Percentiles rank a stretch among this genome's conserved stretches.
Conservation (phyloP, 2,113 vertebrate species). For the Albula goreensis region DNA sequence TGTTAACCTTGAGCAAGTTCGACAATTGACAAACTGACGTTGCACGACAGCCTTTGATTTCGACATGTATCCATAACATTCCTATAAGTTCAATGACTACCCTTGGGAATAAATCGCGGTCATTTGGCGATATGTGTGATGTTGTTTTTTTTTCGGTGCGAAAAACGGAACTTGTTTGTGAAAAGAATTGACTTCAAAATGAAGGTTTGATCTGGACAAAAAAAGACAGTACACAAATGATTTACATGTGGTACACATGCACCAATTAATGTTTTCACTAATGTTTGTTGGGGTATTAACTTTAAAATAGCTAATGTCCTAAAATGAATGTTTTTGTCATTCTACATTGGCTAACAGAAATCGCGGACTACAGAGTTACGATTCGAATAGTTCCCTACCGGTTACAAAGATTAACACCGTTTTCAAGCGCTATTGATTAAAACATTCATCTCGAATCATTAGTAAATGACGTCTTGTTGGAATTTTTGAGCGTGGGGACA, state of each 20-base stretch:
- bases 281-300: neutral
- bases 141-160: too few species aligned
- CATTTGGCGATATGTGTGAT: too few species aligned
- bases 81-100: too few species aligned
- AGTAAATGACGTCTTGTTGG: neutral
- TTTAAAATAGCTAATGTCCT: neutral
- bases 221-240: too few species aligned
- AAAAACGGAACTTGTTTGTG: too few species aligned
- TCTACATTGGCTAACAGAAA: neutral
- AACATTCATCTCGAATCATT: neutral
- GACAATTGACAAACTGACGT: neutral
- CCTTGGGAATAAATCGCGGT: too few species aligned
- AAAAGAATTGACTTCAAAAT: too few species aligned
- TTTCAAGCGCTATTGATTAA: neutral
- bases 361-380: neutral
- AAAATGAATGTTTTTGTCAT: neutral
- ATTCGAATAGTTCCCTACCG: neutral
- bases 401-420: neutral
- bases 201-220: too few species aligned
- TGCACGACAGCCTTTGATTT: too few species aligned
- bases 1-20: neutral
- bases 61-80: too few species aligned
- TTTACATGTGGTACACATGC: neutral
- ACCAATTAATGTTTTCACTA: neutral
- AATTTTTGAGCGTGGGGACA: neutral